Percentiles rank a stretch among this genome's conserved stretches.
These are phyloP conservation scores for Crenuchus spilurus DNA, from an alignment of 2,797 vertebrate genomes.

Conservation along the genomic window DNA sequence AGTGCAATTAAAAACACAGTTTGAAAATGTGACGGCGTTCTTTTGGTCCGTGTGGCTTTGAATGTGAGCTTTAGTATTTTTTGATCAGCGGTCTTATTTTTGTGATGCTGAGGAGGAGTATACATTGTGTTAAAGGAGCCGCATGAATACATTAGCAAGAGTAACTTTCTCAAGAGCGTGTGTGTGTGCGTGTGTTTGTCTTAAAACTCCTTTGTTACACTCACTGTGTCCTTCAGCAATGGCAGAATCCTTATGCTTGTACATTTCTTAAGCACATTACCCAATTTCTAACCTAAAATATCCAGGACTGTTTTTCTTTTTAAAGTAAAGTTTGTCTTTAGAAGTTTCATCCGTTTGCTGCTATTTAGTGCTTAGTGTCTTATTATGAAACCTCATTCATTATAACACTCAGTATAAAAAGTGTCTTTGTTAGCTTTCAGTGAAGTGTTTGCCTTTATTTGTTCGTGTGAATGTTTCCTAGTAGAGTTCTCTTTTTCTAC, in stretches of 20 bases:
- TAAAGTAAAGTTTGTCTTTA: not conserved
- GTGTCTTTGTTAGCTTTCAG: not conserved
- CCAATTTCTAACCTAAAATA: not conserved
- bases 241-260: not conserved
- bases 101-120: constrained; percentile 28
- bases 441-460: not conserved
- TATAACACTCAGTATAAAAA: too few species aligned
- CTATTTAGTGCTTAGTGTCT: constrained; percentile 2
- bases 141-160: constrained; percentile 53
- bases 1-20: constrained; percentile 49
- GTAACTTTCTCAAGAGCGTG: constrained; percentile 27
- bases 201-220: constrained; percentile 44
- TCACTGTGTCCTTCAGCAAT: constrained; percentile 46
- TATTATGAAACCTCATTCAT: constrained; percentile 22
- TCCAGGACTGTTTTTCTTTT: too few species aligned
- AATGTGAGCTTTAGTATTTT: constrained; percentile 41
- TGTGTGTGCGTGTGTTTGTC: not conserved
- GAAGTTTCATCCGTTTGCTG: not conserved
- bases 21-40: constrained; percentile 25
- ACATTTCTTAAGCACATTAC: not conserved
- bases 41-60: constrained; percentile 22
- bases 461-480: not conserved
- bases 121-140: constrained; percentile 47
- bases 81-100: constrained; percentile 48
- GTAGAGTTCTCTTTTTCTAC: too few species aligned